phyloP scores from a whole-genome alignment of 1,140 invertebrate genomes.

The Anadara kagoshimensis region DNA sequence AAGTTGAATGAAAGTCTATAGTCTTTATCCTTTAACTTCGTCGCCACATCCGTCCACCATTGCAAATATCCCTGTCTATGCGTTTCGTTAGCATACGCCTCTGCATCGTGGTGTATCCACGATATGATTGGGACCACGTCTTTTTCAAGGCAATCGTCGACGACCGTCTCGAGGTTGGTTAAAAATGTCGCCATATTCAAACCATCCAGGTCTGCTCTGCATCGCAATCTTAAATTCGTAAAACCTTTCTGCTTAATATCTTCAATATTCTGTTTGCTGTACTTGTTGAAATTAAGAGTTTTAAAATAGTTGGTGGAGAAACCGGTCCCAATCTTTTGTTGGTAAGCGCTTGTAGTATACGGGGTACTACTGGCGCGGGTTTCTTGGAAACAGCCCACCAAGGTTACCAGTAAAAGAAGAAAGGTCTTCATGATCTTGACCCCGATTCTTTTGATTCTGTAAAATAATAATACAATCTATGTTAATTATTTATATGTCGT shows the following conservation, averaged over 20 bases:
- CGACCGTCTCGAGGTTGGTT: neutral
- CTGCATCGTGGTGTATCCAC: constrained; percentile 1
- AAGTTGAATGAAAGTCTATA: constrained; percentile 5
- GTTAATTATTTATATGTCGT: no score
- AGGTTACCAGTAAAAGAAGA: no score
- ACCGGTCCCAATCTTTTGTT: neutral
- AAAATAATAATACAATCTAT: no score
- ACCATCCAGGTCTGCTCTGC: neutral
- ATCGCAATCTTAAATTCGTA: neutral
- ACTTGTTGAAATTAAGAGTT: neutral
- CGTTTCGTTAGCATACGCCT: neutral
- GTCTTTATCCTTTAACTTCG: constrained; percentile 1
- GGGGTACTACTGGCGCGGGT: neutral
- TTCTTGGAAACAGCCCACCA: no score
- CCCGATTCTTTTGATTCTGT: no score
- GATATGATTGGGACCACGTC: neutral
- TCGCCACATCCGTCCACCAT: neutral
- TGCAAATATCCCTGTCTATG: neutral
- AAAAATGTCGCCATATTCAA: neutral
- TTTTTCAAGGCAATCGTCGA: constrained; percentile 3
- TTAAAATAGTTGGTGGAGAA: constrained; percentile 6
- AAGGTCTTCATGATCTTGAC: no score
- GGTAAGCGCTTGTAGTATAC: neutral
- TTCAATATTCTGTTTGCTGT: neutral
- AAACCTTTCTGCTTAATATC: neutral